phyloP scores from a whole-genome alignment of 2,113 vertebrate genomes.

The Neodontobutis hainanensis region DNA sequence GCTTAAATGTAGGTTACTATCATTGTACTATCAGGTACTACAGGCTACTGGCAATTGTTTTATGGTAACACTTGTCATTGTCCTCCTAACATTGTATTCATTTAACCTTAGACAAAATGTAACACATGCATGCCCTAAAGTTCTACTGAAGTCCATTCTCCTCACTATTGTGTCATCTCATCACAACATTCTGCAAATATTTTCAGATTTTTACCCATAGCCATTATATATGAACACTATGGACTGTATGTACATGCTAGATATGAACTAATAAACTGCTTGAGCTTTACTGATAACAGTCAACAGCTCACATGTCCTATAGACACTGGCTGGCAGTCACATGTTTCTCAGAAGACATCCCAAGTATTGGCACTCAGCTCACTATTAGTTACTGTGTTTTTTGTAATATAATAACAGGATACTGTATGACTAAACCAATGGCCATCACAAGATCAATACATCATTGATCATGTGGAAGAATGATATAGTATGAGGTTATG shows the following conservation, averaged over 20 bases:
- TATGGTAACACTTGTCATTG: constrained; percentile 46
- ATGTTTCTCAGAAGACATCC: constrained; percentile 32
- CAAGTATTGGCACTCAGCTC: constrained; percentile 19
- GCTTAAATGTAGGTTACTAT: neutral
- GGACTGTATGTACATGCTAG: neutral
- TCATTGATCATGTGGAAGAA: constrained; percentile 52
- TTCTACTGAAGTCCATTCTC: constrained; percentile 18
- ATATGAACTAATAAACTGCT: constrained; percentile 31
- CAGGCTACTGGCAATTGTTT: neutral
- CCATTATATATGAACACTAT: neutral
- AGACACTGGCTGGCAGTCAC: constrained; percentile 30
- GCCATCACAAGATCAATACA: constrained; percentile 52
- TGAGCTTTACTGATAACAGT: constrained; percentile 19
- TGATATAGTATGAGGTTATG: constrained; percentile 43
- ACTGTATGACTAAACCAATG: constrained; percentile 13
- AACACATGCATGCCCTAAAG: constrained; percentile 51
- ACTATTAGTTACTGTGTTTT: constrained; percentile 44
- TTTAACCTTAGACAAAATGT: constrained; percentile 7
- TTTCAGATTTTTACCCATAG: constrained; percentile 41
- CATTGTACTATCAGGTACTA: neutral
- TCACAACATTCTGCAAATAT: constrained; percentile 65
- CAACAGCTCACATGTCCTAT: constrained; percentile 23
- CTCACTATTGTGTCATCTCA: constrained; percentile 17
- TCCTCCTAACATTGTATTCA: constrained; percentile 10
- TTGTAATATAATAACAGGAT: constrained; percentile 15